phyloP scores from a whole-genome alignment of 2,113 vertebrate species.

The Willisornis vidua region DNA sequence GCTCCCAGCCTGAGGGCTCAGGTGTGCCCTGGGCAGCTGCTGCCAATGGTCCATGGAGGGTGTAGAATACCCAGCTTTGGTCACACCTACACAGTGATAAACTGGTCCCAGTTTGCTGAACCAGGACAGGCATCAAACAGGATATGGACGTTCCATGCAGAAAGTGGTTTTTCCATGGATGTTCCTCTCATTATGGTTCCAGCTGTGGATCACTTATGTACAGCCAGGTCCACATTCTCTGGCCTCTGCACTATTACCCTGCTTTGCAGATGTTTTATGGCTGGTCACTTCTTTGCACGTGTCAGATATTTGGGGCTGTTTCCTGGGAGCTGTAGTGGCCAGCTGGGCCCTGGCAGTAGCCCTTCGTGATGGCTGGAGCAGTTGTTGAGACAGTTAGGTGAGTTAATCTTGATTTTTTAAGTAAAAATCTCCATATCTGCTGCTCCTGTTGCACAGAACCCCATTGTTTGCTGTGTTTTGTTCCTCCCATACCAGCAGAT shows the following conservation, averaged over 20 bases:
- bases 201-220: background rate
- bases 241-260: background rate
- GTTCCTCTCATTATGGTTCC: fast-evolving
- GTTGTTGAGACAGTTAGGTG: background rate
- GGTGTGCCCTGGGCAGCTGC: too few species aligned
- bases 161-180: background rate
- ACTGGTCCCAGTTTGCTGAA: too few species aligned
- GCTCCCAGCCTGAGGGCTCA: too few species aligned
- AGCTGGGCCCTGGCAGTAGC: background rate
- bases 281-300: background rate
- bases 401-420: background rate
- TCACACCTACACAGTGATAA: too few species aligned
- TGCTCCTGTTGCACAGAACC: background rate
- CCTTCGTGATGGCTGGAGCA: background rate
- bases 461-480: background rate
- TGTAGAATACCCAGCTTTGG: too few species aligned
- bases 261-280: background rate
- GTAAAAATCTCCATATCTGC: background rate
- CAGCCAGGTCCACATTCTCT: background rate
- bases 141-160: background rate
- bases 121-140: background rate
- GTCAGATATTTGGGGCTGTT: background rate
- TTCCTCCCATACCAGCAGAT: background rate
- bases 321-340: background rate
- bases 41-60: too few species aligned